phyloP scores from a whole-genome alignment of 2,797 vertebrate species.

The Tragopan temminckii region DNA sequence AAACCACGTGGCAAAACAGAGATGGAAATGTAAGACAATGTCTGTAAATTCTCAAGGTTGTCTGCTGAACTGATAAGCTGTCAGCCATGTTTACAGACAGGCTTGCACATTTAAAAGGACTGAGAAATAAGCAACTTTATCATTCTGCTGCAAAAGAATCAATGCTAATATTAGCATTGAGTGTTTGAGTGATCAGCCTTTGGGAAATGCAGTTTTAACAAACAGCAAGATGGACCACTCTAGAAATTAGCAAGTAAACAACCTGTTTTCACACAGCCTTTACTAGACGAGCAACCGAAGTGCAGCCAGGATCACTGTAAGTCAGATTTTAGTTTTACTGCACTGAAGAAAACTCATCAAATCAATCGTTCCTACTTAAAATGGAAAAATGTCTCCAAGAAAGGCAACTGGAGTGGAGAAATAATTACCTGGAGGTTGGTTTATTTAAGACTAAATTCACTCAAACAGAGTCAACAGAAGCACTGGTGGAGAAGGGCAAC shows the following conservation, averaged over 20 bases:
- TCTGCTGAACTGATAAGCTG: slow-evolving; percentile 26
- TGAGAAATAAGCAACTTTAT: slow-evolving; percentile 24
- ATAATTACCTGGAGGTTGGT: background rate
- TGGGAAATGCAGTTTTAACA: background rate
- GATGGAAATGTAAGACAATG: background rate
- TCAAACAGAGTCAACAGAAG: slow-evolving; percentile 23
- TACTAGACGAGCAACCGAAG: background rate
- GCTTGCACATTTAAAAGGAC: background rate
- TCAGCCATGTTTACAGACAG: slow-evolving; percentile 3
- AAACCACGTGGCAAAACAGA: background rate
- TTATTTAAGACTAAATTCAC: slow-evolving; percentile 13
- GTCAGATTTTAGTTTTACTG: background rate
- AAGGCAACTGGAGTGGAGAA: background rate
- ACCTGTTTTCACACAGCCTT: background rate
- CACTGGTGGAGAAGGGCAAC: background rate
- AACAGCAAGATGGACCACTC: background rate
- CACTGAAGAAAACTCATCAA: background rate
- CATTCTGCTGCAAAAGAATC: background rate
- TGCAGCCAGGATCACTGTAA: background rate
- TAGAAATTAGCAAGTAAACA: background rate
- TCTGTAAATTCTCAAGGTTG: background rate
- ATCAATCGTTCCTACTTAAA: background rate
- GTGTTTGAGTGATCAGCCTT: background rate
- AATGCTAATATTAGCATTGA: background rate
- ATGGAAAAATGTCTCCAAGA: background rate